Evolutionary conservation across 2,113 vertebrate species (phyloP), one percentile per base, ranked within the genome.

Genomic region (Jacana jacana): DNA sequence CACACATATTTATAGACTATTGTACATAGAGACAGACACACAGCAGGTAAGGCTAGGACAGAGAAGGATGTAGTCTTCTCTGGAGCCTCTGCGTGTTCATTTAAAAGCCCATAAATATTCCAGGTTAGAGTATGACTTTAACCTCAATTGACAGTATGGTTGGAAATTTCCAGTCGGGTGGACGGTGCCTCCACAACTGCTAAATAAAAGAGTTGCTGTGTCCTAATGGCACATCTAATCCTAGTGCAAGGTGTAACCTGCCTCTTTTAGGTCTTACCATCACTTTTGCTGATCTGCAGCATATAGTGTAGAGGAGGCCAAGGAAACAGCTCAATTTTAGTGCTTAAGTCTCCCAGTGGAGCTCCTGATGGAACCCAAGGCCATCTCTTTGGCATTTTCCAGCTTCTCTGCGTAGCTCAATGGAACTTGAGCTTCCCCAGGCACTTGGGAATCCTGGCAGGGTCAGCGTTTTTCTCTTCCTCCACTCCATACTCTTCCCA

Each of bases 1-100:
- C 90, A 88, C 95, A 96, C 83, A 96, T 96, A 97, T 96, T 96
- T 96, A 97, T 96, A 97, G 96, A 93, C 93, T 97, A 94, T 97
- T 97, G 95, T 96, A 96, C 92, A 92, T 64, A 86, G 71, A 96
- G 76, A 94, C 90, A 97, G 93, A 96, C 88, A 96, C 65, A 95
- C 69, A 95, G 86, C 95, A 96, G 96, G 96, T 96, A 96, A 96
- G 90, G n/a, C 88, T 95, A 94, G 90, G 95, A 91, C 80, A 79
- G 88, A 76, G 92, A 93, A 31, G 65, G 69, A 83, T 90, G 44
- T 24, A 86, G 39, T 60, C 37, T 79, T 80, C 80, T 63, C 72
- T 64, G 68, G 57, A 92, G 82, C 22, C 57, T 46, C 42, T 78
- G 35, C 0, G 10, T 22, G 40, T 72, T 91, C 42, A 52, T 71